phyloP scores from a whole-genome alignment of 2,797 vertebrate species.

The Luscinia luscinia region DNA sequence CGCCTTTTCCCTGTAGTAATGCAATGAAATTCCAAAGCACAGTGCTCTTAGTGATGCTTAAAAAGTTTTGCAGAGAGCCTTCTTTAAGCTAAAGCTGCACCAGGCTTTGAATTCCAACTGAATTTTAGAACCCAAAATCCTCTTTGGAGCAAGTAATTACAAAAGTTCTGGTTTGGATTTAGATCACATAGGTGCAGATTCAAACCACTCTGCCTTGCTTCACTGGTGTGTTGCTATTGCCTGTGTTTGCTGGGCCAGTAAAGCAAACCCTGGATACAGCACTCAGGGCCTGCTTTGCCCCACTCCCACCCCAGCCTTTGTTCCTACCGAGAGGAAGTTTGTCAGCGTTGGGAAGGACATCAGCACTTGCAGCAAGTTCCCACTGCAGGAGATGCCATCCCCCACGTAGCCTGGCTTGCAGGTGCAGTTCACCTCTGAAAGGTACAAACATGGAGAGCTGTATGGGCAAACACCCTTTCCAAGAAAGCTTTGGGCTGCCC shows the following conservation, averaged over 20 bases:
- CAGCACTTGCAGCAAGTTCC: conserved; percentile 92
- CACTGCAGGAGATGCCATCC: conserved; percentile 86
- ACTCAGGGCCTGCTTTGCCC: not conserved
- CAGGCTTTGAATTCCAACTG: not conserved
- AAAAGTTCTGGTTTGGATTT: not conserved
- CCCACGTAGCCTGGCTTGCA: conserved; percentile 89
- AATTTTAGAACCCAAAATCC: not conserved
- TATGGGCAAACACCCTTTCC: not conserved
- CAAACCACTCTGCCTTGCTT: not conserved
- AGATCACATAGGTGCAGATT: not conserved
- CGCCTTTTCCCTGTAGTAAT: not conserved
- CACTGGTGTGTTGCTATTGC: not conserved
- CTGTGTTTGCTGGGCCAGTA: not conserved
- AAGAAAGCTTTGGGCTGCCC: not conserved
- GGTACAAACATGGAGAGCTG: not conserved
- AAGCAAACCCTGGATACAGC: not conserved
- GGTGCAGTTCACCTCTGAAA: conserved; percentile 89
- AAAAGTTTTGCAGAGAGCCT: not conserved
- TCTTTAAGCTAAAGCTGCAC: not conserved
- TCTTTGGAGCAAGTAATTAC: not conserved
- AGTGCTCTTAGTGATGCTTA: fast-evolving
- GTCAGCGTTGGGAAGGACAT: conserved; percentile 81
- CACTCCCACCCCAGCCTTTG: fast-evolving
- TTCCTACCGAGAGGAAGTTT: conserved; percentile 87
- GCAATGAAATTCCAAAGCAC: not conserved